Percentiles rank a stretch among this genome's conserved stretches.
These are phyloP conservation scores for Macaria notata DNA, from an alignment of 2,888 invertebrate genomes.

Conservation along the genomic window DNA sequence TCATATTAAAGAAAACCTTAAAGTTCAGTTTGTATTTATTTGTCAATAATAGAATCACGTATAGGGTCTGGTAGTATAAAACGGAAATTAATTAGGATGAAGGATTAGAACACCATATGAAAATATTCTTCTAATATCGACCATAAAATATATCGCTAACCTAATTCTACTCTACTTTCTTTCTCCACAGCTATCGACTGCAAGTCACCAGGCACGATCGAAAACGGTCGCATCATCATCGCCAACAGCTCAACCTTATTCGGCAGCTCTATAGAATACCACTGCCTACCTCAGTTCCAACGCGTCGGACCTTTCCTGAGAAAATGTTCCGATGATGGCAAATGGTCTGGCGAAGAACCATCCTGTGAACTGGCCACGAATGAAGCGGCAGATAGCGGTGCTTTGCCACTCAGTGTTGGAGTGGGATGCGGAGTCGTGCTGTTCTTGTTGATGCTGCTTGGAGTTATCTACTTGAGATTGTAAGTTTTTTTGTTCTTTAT, in stretches of 20 bases:
- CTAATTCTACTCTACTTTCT: neutral
- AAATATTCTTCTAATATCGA: no score
- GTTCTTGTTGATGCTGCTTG: constrained; percentile 89
- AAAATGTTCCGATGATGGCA: constrained; percentile 91
- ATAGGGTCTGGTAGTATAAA: no score
- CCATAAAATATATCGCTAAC: no score
- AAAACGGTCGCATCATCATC: constrained; percentile 93
- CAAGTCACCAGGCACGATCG: constrained; percentile 88
- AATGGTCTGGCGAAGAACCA: constrained; percentile 94
- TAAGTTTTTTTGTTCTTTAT: constrained; percentile 69
- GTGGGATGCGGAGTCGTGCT: constrained; percentile 92
- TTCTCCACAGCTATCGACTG: constrained; percentile 89
- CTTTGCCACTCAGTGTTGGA: constrained; percentile 90
- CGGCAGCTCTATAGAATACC: constrained; percentile 93
- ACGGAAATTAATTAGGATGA: no score
- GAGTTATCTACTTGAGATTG: constrained; percentile 91
- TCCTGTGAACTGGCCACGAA: constrained; percentile 87
- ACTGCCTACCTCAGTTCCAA: constrained; percentile 92
- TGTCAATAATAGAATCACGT: no score
- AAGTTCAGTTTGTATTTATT: no score
- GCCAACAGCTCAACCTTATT: constrained; percentile 92
- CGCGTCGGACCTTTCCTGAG: constrained; percentile 91
- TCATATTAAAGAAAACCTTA: no score
- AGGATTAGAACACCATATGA: no score
- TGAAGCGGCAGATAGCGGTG: constrained; percentile 87